phyloP scores from a whole-genome alignment of 2,888 invertebrate genomes.

The Helicoverpa assulta region DNA sequence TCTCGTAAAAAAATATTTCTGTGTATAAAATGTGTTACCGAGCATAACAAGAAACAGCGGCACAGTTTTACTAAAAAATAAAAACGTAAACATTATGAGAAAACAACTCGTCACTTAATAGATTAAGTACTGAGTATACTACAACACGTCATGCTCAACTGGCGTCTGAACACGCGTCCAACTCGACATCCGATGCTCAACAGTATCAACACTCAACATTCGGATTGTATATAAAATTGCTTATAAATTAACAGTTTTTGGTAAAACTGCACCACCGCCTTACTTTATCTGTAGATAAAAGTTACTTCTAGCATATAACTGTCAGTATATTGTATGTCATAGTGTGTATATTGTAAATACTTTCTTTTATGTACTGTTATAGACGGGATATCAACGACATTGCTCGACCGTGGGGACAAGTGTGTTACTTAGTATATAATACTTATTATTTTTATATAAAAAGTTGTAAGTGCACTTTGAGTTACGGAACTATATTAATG shows the following conservation, averaged over 20 bases:
- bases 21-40: slow-evolving; percentile 89
- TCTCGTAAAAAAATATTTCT: slow-evolving; percentile 89
- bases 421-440: slow-evolving; percentile 83
- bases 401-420: slow-evolving; percentile 80
- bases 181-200: slow-evolving; percentile 45
- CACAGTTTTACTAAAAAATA: slow-evolving; percentile 73
- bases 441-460: slow-evolving; percentile 83
- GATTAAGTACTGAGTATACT: slow-evolving; percentile 57
- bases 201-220: slow-evolving; percentile 49
- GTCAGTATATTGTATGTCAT: slow-evolving; percentile 86
- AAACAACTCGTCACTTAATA: slow-evolving; percentile 53
- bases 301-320: slow-evolving; percentile 86
- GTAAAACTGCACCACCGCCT: slow-evolving; percentile 75
- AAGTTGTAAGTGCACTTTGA: slow-evolving; percentile 89
- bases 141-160: slow-evolving; percentile 45
- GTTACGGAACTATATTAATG: slow-evolving; percentile 86
- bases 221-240: slow-evolving; percentile 52
- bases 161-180: slow-evolving; percentile 32
- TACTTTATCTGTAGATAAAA: slow-evolving; percentile 86
- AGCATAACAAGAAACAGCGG: slow-evolving; percentile 83
- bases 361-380: slow-evolving; percentile 86
- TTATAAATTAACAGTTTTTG: slow-evolving; percentile 62
- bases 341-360: slow-evolving; percentile 89
- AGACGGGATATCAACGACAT: slow-evolving; percentile 81
- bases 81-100: slow-evolving; percentile 44